These are phyloP conservation scores for Ormyrus nitidulus DNA, from an alignment of 2,888 invertebrate genomes.

Conservation along the genomic window DNA sequence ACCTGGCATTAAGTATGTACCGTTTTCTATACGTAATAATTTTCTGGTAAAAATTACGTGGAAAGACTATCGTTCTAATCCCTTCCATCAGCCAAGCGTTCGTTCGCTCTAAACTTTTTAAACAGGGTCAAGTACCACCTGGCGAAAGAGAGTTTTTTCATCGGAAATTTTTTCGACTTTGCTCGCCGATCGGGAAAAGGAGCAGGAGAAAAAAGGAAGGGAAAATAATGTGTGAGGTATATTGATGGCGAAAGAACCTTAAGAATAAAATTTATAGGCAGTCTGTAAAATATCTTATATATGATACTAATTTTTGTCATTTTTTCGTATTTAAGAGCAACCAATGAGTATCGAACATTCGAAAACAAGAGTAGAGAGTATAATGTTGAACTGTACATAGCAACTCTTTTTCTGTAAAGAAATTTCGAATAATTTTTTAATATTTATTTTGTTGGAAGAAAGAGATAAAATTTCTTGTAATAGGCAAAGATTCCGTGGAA, in stretches of 20 bases:
- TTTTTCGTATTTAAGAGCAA: not conserved
- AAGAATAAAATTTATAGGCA: constrained; percentile 1
- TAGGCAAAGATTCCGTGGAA: too few relatives aligned
- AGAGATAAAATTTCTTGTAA: too few relatives aligned
- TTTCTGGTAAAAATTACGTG: not conserved
- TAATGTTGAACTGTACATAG: too few relatives aligned
- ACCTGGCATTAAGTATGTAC: not conserved
- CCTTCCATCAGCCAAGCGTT: not conserved
- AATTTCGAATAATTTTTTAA: too few relatives aligned
- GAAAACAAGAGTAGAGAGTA: too few relatives aligned
- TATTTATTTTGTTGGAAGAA: too few relatives aligned
- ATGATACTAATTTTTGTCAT: constrained; percentile 36
- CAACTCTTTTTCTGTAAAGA: too few relatives aligned
- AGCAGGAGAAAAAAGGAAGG: not conserved
- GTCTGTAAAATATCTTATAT: not conserved
- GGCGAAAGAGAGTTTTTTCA: constrained; percentile 12
- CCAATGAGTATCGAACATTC: too few relatives aligned
- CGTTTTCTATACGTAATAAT: not conserved
- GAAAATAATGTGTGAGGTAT: not conserved
- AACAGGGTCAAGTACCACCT: constrained; percentile 39
- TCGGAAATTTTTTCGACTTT: constrained; percentile 18
- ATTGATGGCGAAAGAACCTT: not conserved
- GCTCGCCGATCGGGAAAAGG: not conserved
- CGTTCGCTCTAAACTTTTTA: constrained; percentile 20
- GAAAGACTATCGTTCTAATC: constrained; percentile 20